These are phyloP conservation scores for Drusus annulatus DNA, from an alignment of 1,140 invertebrate genomes.

Conservation along the genomic window DNA sequence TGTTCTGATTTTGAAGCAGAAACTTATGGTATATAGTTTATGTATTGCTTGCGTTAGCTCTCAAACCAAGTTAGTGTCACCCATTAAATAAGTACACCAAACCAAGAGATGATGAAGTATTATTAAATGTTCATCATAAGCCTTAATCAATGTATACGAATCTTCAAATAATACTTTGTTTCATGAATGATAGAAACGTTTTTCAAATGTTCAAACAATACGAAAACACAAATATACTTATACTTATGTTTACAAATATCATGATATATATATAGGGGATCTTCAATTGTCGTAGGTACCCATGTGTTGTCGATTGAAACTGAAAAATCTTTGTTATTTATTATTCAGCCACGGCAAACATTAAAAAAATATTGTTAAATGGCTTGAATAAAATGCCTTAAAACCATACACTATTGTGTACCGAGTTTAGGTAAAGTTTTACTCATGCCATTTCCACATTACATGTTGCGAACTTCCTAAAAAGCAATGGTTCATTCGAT, in stretches of 20 bases:
- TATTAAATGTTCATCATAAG: slow-evolving; percentile 56
- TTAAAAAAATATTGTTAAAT: too few species aligned
- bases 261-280: slow-evolving; percentile 18
- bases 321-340: too few species aligned
- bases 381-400: too few species aligned
- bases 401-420: too few species aligned
- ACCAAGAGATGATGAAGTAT: slow-evolving; percentile 55
- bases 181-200: slow-evolving; percentile 21
- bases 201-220: slow-evolving; percentile 37
- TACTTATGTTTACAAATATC: slow-evolving; percentile 45
- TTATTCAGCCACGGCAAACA: too few species aligned
- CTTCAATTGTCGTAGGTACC: too few species aligned
- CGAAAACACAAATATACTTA: slow-evolving; percentile 36
- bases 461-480: too few species aligned
- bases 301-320: too few species aligned
- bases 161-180: slow-evolving; percentile 48
- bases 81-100: slow-evolving; percentile 37
- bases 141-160: slow-evolving; percentile 59
- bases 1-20: neutral
- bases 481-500: too few species aligned
- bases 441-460: too few species aligned
- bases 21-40: neutral
- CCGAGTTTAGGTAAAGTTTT: too few species aligned
- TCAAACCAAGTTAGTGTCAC: slow-evolving; percentile 12
- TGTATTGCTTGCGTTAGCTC: neutral